These are phyloP conservation scores for Drosophila pullipes DNA, from an alignment of 2,888 invertebrate species.

Conservation along the genomic window DNA sequence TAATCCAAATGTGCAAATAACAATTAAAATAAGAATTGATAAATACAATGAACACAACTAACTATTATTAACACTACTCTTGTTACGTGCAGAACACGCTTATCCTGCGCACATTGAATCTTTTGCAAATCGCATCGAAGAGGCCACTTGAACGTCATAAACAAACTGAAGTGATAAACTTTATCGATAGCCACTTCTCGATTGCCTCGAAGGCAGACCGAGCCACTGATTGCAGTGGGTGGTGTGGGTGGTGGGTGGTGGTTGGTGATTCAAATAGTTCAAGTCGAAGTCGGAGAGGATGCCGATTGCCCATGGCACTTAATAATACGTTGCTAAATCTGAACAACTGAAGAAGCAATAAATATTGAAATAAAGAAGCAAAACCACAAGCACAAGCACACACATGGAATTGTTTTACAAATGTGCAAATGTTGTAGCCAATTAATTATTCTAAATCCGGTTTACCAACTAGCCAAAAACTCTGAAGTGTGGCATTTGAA, in stretches of 20 bases:
- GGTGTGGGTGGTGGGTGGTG: not conserved
- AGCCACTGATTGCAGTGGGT: constrained; percentile 3
- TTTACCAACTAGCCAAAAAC: constrained; percentile 47
- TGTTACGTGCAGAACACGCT: constrained; percentile 9
- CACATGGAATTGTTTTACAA: constrained; percentile 43
- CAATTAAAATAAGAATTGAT: not conserved
- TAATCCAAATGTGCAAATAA: not conserved
- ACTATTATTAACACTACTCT: not conserved
- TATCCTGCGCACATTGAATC: constrained; percentile 16
- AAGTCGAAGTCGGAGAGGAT: constrained; percentile 5
- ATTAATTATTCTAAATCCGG: constrained; percentile 77
- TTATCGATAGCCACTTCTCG: constrained; percentile 20
- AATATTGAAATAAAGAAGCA: constrained; percentile 54
- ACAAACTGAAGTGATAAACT: constrained; percentile 38
- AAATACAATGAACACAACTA: not conserved
- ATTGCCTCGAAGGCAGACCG: not conserved
- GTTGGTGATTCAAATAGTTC: not conserved
- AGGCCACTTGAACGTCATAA: constrained; percentile 32
- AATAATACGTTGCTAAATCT: constrained; percentile 62
- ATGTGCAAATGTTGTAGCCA: constrained; percentile 73
- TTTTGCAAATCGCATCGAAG: constrained; percentile 19
- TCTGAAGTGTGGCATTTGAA: constrained; percentile 57
- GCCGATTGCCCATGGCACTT: constrained; percentile 56
- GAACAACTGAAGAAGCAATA: constrained; percentile 56
- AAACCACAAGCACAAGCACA: constrained; percentile 19